Conservation (phyloP, 2,888 invertebrate species). For the Cyclophora punctaria region DNA sequence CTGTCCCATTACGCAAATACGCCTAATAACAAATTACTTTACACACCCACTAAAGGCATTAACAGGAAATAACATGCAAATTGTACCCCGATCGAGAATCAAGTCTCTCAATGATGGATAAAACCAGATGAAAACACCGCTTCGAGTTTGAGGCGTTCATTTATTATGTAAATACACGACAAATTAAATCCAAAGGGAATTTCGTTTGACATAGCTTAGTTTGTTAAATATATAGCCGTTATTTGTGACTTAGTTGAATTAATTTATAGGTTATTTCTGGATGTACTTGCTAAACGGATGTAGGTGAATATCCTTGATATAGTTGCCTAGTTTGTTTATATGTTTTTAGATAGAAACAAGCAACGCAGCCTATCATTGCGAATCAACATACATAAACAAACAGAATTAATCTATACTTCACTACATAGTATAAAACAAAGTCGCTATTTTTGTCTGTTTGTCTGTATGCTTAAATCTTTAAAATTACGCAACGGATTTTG, state of each 20-base stretch:
- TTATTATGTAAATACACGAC: slow-evolving; percentile 74
- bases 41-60: slow-evolving; percentile 56
- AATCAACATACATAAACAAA: too few relatives aligned
- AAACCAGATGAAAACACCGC: slow-evolving; percentile 58
- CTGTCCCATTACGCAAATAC: slow-evolving; percentile 30
- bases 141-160: slow-evolving; percentile 66
- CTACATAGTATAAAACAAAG: too few relatives aligned
- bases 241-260: slow-evolving; percentile 30
- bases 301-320: too few relatives aligned
- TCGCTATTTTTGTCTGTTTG: too few relatives aligned
- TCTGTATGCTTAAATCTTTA: too few relatives aligned
- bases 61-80: slow-evolving; percentile 65
- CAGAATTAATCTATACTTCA: too few relatives aligned
- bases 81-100: slow-evolving; percentile 68
- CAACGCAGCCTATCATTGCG: too few relatives aligned
- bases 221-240: slow-evolving; percentile 39
- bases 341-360: too few relatives aligned
- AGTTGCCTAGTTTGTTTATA: too few relatives aligned
- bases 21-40: slow-evolving; percentile 42
- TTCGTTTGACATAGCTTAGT: slow-evolving; percentile 64
- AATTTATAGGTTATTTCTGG: neutral
- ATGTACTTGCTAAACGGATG: too few relatives aligned
- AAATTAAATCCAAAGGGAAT: slow-evolving; percentile 72
- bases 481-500: too few relatives aligned
- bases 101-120: slow-evolving; percentile 71